phyloP scores from a whole-genome alignment of 2,888 invertebrate genomes.

The Sisyra terminalis region DNA sequence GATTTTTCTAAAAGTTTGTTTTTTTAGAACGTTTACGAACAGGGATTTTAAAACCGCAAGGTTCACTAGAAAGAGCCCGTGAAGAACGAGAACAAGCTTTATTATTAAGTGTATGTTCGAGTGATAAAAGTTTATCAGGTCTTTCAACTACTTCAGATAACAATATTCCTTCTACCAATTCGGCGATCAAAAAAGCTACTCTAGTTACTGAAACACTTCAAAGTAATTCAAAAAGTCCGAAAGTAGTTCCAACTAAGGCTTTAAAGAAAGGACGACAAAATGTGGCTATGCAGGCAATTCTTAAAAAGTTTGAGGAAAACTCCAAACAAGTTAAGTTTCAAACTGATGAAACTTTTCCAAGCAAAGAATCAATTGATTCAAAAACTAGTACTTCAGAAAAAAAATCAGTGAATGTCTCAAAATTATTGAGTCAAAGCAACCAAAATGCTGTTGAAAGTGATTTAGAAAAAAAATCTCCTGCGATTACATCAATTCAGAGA shows the following conservation, averaged over 20 bases:
- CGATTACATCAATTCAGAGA: too few relatives aligned
- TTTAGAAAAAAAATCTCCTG: too few relatives aligned
- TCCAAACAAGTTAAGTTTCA: conserved; percentile 50
- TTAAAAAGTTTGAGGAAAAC: conserved; percentile 50
- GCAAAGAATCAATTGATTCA: too few relatives aligned
- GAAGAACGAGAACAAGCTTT: conserved; percentile 37
- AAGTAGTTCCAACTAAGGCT: conserved; percentile 14
- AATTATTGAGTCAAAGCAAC: too few relatives aligned
- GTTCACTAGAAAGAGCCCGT: conserved; percentile 47
- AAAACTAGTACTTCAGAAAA: too few relatives aligned
- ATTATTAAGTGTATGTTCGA: conserved; percentile 10
- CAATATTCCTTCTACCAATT: conserved; percentile 14
- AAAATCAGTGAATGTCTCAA: too few relatives aligned
- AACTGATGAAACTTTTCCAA: conserved; percentile 19
- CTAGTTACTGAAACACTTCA: not conserved
- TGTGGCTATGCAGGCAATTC: conserved; percentile 63
- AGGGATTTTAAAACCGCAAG: conserved; percentile 56
- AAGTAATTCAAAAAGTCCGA: conserved; percentile 2
- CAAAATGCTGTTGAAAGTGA: too few relatives aligned
- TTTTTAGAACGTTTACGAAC: conserved; percentile 1
- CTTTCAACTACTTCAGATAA: conserved; percentile 12
- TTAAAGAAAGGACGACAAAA: conserved; percentile 46
- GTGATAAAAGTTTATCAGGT: conserved; percentile 8
- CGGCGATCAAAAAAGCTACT: conserved; percentile 11
- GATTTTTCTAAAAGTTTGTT: not conserved